These are phyloP conservation scores for Scolopax mira DNA, from an alignment of 2,113 vertebrate genomes.

Conservation along the genomic window DNA sequence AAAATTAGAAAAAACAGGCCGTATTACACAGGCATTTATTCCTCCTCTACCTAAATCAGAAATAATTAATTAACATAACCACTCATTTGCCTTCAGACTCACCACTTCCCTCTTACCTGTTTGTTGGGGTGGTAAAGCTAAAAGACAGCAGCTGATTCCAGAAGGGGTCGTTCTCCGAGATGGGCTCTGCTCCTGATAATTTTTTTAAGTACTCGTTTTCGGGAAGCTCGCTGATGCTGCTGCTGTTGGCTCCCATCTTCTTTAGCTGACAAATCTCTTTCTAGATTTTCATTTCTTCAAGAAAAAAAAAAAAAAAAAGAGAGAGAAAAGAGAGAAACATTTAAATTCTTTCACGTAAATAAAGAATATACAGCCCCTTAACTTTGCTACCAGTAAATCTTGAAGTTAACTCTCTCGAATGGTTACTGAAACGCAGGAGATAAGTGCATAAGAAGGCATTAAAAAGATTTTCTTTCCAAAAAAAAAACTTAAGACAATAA, in stretches of 20 bases:
- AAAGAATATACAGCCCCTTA: not conserved
- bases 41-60: not conserved
- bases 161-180: slow-evolving; percentile 96
- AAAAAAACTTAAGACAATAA: not conserved
- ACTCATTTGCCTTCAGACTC: not conserved
- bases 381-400: not conserved
- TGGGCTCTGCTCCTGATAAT: slow-evolving; percentile 85
- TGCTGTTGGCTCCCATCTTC: slow-evolving; percentile 95
- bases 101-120: slow-evolving; percentile 79
- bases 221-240: slow-evolving; percentile 89
- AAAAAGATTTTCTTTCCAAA: not conserved
- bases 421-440: not conserved
- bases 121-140: slow-evolving; percentile 90
- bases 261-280: not conserved
- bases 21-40: not conserved
- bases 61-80: not conserved
- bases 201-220: slow-evolving; percentile 89
- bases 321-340: not conserved
- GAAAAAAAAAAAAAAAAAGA: not conserved
- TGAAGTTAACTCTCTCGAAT: not conserved
- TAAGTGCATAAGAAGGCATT: accelerated
- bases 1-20: not conserved
- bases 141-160: slow-evolving; percentile 99
- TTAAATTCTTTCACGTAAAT: not conserved
- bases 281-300: slow-evolving; percentile 76